Evolutionary conservation across 2,797 vertebrate species (phyloP), one percentile per base, ranked within the genome.

Genomic region (Molossus molossus): DNA sequence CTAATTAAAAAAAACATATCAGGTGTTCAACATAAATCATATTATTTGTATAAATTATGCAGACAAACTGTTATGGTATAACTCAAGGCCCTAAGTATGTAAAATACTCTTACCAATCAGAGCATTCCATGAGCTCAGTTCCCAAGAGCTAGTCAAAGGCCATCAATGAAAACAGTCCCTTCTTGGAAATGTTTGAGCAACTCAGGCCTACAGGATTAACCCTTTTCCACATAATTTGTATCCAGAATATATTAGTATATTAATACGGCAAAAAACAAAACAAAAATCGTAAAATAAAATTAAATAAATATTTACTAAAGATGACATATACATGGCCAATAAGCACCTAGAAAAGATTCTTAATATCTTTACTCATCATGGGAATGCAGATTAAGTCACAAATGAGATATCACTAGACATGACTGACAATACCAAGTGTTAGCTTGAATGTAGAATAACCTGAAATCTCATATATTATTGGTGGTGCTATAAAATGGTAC

Each of bases 311-410:
- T 75, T 45, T 45, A 84, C 25, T 70, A 45, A 62, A 79, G 85
- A 79, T 77, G 29, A 76, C 77, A 77, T 55, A 48, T 37, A 88
- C 23, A 57, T 29, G 21, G 45, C 12, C 62, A 70, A 82, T n/a
- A 82, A 62, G 60, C 79, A 80, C n/a, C 20, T 25, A 48, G 37
- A 89, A 92, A 79, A 73, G 57, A 93, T 65, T 84, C 64, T 84
- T 65, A 89, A 6, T 58, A 40, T 93, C 11, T 76, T 91, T 64
- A 79, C 80, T 89, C 55, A 88, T 45, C 33, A 64, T 70, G 27
- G 48, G 48, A 83, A 88, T 37, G 25, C 45, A 92, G 62, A 62
- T 48, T 29, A 89, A 76, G 58, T n/a, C 62, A 79, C 37, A 88
- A 48, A 37, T 77, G 37, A 64, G 45, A 89, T 84, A 84, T 45